Evolutionary conservation across 1,140 invertebrate species (phyloP), one percentile per base, ranked within the genome.

Genomic region (Battus philenor): DNA sequence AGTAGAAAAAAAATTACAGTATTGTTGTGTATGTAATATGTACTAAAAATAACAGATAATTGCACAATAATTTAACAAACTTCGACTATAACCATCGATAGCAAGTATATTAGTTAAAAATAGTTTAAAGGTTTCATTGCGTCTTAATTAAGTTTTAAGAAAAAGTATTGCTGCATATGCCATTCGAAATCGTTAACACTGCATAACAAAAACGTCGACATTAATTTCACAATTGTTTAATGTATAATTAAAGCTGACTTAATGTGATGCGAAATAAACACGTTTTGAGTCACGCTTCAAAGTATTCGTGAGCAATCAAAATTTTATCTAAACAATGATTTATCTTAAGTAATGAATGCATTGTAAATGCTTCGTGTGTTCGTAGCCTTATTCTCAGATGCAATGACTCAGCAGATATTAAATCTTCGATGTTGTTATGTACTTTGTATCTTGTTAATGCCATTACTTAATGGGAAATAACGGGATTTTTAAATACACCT

Each of bases 311-410:
- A 65, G 59, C 57, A 53, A 52, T 66, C 44, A 47, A 47, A 58
- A 65, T 68, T 51, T 43, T 60, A 68, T 68, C 65, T 56, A 56
- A 54, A 59, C 54, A 55, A 47, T 58, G 56, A 65, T 69, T 61
- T 58, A 60, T 71, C 53, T 68, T 65, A 50, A 49, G 52, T 57
- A 62, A 68, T 59, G 55, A 62, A 64, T 32, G 56, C 54, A 60
- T 65, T 65, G 59, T 70, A 17, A 16, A 29, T 31, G 22, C 31
- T 6, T 30, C 16, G 20, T 34, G 20, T 30, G 34, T 50, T 48
- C 48, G 32, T 47, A 57, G 47, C 22, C 22, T 22, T 12, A 31
- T 39, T 27, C 13, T 7, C 16, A 15, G 20, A 33, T 11, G 33
- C 30, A 45, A 44, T 15, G 12, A 16, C 5, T 36, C 5, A 1